Conservation (phyloP, 2,797 vertebrate species). For the Scomberomorus guttatus region DNA sequence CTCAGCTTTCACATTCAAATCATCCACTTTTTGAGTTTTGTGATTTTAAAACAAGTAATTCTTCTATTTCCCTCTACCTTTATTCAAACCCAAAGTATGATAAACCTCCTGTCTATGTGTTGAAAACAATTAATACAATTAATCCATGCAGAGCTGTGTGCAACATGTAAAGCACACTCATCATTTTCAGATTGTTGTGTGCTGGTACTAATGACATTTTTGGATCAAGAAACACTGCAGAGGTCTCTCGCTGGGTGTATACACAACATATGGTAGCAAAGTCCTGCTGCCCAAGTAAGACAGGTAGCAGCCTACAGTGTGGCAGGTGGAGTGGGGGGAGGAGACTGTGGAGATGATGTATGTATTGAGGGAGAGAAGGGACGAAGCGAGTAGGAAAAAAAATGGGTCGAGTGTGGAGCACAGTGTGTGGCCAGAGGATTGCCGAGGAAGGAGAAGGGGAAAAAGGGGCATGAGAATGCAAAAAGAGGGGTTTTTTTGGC, state of each 20-base stretch:
- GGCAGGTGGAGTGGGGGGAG: neutral
- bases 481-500: conserved; percentile 18
- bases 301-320: neutral
- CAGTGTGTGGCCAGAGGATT: neutral
- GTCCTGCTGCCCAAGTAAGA: neutral
- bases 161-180: conserved; percentile 19
- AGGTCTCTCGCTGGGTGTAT: neutral
- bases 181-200: neutral
- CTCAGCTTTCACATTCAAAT: neutral
- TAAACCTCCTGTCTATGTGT: neutral
- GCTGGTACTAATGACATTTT: neutral
- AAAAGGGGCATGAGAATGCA: neutral
- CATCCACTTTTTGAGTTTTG: neutral
- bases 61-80: neutral
- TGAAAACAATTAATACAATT: neutral
- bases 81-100: neutral
- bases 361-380: neutral
- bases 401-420: neutral
- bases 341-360: neutral
- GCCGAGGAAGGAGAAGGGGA: neutral
- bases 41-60: neutral
- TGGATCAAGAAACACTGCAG: neutral
- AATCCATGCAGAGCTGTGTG: neutral
- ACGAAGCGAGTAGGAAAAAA: neutral
- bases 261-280: neutral